Percentiles rank a stretch among this genome's conserved stretches.
Evolutionary conservation across 2,888 invertebrate species (phyloP).

Genomic region (Mesorhabditis belari): DNA sequence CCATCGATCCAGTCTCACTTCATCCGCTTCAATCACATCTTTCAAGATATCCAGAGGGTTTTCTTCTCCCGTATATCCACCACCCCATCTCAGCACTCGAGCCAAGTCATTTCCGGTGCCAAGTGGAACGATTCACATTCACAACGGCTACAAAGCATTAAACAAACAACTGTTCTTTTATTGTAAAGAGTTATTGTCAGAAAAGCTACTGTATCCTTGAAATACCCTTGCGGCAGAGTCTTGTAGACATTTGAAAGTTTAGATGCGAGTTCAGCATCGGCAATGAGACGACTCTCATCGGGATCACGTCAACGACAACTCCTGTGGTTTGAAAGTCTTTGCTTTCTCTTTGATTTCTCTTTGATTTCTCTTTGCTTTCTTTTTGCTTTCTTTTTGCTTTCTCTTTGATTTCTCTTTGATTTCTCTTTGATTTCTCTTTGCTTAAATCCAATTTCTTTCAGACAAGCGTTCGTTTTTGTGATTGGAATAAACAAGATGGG

Average conservation of each 20-base stretch:
- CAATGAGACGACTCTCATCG: not conserved
- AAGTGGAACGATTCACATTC: conserved; percentile 93
- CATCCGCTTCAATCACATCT: conserved; percentile 98
- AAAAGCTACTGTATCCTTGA: too few relatives aligned
- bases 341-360: not conserved
- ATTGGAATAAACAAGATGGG: too few relatives aligned
- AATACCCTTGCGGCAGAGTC: too few relatives aligned
- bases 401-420: not conserved
- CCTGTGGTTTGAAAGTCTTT: too few relatives aligned
- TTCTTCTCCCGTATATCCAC: conserved; percentile 89
- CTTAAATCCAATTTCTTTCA: not conserved
- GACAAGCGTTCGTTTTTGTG: not conserved
- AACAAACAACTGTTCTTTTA: too few relatives aligned
- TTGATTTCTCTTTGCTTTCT: not conserved
- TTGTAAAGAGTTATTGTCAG: too few relatives aligned
- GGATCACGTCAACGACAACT: not conserved
- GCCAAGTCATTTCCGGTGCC: conserved; percentile 99
- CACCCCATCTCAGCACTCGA: conserved; percentile 94
- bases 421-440: not conserved
- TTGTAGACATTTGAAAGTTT: too few relatives aligned
- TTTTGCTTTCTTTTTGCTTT: not conserved
- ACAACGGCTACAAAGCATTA: too few relatives aligned
- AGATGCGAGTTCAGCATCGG: not conserved
- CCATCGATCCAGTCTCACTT: conserved; percentile 72
- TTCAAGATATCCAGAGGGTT: conserved; percentile 91